phyloP scores from a whole-genome alignment of 2,113 vertebrate genomes.

The Anoura caudifer region DNA sequence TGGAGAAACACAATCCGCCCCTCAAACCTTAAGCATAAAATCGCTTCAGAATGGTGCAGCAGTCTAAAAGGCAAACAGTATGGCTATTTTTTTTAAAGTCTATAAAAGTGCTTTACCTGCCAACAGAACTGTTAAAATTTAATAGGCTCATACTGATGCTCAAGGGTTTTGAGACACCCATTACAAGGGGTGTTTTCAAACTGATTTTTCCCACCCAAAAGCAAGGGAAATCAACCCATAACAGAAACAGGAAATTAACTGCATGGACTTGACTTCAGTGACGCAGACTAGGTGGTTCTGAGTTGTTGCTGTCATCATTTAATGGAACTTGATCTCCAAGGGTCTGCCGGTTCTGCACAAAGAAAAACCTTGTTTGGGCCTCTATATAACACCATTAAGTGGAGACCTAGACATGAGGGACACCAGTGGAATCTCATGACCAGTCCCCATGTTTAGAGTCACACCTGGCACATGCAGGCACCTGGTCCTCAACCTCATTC shows the following conservation, averaged over 20 bases:
- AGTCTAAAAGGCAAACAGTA: conserved; percentile 52
- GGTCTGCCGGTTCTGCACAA: background rate
- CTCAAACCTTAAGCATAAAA: background rate
- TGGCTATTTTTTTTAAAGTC: conserved; percentile 15
- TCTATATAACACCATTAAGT: background rate
- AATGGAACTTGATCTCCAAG: background rate
- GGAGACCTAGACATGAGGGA: background rate
- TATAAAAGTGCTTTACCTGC: conserved; percentile 39
- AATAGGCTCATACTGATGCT: conserved; percentile 13
- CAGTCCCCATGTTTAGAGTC: background rate
- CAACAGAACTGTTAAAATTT: conserved; percentile 51
- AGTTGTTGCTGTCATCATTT: background rate
- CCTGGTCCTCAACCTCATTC: background rate
- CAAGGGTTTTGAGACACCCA: conserved; percentile 55
- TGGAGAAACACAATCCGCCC: background rate
- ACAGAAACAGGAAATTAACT: conserved; percentile 54
- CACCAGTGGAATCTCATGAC: background rate
- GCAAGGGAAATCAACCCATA: background rate
- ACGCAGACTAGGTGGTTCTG: background rate
- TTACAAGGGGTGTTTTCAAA: conserved; percentile 54
- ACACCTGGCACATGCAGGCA: background rate
- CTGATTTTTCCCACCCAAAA: conserved; percentile 5
- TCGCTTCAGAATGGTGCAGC: conserved; percentile 19
- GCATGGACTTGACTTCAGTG: background rate
- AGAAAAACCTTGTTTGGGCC: background rate